Percentiles rank a stretch among this genome's conserved stretches.
Conservation (phyloP, 30 jellyfish, hydroid and myxozoan species). For the Calvadosia cruxmelitensis region DNA sequence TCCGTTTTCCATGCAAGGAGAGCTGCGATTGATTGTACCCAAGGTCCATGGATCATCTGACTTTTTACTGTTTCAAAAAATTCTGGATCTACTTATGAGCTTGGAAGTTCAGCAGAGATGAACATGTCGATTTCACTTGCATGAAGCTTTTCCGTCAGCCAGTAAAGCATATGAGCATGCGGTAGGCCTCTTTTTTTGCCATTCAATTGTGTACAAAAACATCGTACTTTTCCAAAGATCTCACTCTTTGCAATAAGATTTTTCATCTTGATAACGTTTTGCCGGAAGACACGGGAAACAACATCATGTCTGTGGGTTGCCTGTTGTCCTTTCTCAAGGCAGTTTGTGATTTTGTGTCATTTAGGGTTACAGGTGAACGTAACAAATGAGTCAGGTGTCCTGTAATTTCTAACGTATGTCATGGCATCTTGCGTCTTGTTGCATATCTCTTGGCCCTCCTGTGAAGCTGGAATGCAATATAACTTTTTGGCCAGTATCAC, state of each 20-base stretch:
- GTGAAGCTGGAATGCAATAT: background rate
- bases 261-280: background rate
- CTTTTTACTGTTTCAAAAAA: background rate
- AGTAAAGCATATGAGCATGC: slow-evolving; percentile 1
- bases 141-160: slow-evolving; percentile 6
- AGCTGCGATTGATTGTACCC: background rate
- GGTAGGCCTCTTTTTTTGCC: slow-evolving; percentile 14
- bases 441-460: slow-evolving; percentile 7
- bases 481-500: background rate
- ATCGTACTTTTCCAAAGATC: background rate
- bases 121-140: slow-evolving; percentile 2
- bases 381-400: slow-evolving; percentile 5
- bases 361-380: slow-evolving; percentile 13
- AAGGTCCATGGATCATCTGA: slow-evolving; percentile 1
- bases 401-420: background rate
- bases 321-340: background rate
- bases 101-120: slow-evolving; percentile 11
- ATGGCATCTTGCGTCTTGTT: background rate
- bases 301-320: slow-evolving; percentile 5
- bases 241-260: slow-evolving; percentile 5
- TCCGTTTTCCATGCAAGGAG: slow-evolving; percentile 8
- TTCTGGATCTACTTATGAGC: background rate
- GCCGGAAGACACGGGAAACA: slow-evolving; percentile 3
- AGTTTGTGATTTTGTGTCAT: slow-evolving; percentile 4
- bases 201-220: slow-evolving; percentile 8